Evolutionary conservation across 2,797 vertebrate genomes (phyloP).

Genomic region (Danio jaintianensis): DNA sequence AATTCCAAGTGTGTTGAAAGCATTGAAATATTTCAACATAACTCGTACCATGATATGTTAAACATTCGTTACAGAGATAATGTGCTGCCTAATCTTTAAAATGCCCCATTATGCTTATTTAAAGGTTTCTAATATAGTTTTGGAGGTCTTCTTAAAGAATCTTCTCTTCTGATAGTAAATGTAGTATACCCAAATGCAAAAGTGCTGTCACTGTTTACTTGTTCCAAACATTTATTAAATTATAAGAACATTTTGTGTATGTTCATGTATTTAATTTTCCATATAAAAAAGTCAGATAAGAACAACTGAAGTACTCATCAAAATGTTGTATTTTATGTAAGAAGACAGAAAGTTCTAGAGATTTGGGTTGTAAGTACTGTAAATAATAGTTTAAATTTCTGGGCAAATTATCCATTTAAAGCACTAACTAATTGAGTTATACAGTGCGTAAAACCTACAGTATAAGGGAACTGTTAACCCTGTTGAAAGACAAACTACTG

Average conservation of each 20-base stretch:
- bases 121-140: too few species aligned
- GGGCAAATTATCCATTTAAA: background rate
- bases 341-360: background rate
- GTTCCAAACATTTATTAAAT: background rate
- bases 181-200: background rate
- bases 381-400: background rate
- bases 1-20: slow-evolving; percentile 16
- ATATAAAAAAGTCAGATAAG: background rate
- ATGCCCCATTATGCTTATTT: too few species aligned
- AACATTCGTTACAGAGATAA: background rate
- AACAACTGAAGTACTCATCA: background rate
- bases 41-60: slow-evolving; percentile 31
- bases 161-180: too few species aligned
- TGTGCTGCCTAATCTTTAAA: background rate
- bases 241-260: too few species aligned
- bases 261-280: background rate
- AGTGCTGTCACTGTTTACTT: background rate
- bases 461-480: background rate
- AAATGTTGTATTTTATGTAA: background rate
- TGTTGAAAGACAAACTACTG: too few species aligned
- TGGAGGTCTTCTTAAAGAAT: too few species aligned
- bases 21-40: slow-evolving; percentile 37
- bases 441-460: background rate
- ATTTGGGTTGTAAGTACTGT: background rate
- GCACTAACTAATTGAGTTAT: background rate